Evolutionary conservation across 2,888 invertebrate genomes (phyloP), one percentile per base, ranked within the genome.

Genomic region (Hydriomena furcata): DNA sequence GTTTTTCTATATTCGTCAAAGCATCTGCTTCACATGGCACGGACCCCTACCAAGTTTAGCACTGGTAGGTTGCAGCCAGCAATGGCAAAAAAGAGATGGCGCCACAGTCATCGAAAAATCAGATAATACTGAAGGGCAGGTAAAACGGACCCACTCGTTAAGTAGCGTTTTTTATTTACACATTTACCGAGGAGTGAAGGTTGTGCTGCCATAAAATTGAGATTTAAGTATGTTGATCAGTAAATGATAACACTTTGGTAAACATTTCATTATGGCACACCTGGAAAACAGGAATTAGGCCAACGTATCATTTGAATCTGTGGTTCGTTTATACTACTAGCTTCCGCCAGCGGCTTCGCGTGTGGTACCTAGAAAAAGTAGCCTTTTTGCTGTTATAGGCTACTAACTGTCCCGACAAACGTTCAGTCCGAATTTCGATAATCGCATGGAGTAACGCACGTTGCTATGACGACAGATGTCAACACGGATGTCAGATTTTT

Each of bases 91-190:
- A 58, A 48, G 52, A 73, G 68, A 75, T 79, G 79, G 79, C 79
- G 78, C 75, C 79, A 72, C 68, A 54, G 60, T 65, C 55, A 65
- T 64, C 63, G 66, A 71, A 74, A 63, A 69, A 79, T 79, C 79
- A 68, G 80, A 79, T 78, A 77, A 73, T 55, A 52, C 61, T 58
- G 64, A 55, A 53, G 55, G 54, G 66, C 80, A 79, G 79, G 79
- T 80, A 80, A 64, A 65, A 52, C 60, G 68, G 70, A 70, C 71
- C 68, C 62, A 52, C 61, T 60, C 62, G 55, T 73, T 68, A 69
- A 65, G 68, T 58, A 58, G 64, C 45, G 49, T 61, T 63, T 64
- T 70, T 63, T 71, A 68, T 70, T 59, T 43, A 52, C 49, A 60
- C 60, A 63, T 49, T 50, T 47, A 52, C 56, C 56, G 47, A 59